Conservation (phyloP, 2,113 vertebrate species). For the Ranitomeya variabilis region DNA sequence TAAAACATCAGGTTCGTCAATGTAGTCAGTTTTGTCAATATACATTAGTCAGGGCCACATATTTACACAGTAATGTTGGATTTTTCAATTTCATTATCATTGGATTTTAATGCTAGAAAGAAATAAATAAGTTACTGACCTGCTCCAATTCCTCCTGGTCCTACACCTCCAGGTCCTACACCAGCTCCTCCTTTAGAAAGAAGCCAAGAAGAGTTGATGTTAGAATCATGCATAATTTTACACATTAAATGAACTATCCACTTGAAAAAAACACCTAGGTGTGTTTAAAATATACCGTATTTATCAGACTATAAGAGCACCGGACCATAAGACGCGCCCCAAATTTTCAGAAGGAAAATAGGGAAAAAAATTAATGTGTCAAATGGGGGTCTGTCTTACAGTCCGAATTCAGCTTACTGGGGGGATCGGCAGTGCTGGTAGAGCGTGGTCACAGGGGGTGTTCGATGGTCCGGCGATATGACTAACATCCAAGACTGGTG, state of each 20-base stretch:
- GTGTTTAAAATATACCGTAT: no score
- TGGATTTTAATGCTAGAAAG: not conserved
- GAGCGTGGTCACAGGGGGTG: no score
- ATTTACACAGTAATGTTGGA: not conserved
- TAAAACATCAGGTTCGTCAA: not conserved
- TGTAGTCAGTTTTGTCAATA: not conserved
- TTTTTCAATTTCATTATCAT: not conserved
- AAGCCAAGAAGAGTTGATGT: not conserved
- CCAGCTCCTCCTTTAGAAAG: slow-evolving; percentile 34
- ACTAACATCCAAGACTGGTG: no score
- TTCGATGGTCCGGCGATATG: no score
- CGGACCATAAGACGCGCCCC: no score
- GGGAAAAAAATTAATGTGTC: no score
- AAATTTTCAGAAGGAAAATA: no score
- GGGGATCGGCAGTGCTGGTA: no score
- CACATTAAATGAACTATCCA: not conserved
- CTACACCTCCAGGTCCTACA: slow-evolving; percentile 30
- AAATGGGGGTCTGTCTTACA: no score
- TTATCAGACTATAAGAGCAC: no score
- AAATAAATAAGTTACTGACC: slow-evolving; percentile 11
- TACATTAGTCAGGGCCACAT: not conserved
- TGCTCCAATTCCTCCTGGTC: slow-evolving; percentile 34
- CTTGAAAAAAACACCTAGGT: no score
- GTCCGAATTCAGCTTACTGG: no score
- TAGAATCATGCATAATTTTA: not conserved